Percentiles rank a stretch among this genome's conserved stretches.
phyloP scores from a whole-genome alignment of 92 coral and sea anemone genomes.

The Montipora capitata region DNA sequence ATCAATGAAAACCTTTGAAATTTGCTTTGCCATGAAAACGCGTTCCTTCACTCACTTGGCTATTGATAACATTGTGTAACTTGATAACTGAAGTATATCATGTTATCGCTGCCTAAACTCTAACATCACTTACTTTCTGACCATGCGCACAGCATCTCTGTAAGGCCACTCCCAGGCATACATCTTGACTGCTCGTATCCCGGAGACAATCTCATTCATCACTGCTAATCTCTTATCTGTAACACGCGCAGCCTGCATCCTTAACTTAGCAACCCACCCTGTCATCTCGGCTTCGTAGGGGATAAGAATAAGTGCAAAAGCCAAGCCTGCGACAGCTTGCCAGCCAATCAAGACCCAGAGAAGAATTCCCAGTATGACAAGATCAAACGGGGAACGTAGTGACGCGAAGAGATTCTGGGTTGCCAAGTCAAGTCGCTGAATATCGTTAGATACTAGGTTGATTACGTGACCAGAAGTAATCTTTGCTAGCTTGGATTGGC shows the following conservation, averaged over 20 bases:
- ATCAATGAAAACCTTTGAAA: too few species aligned
- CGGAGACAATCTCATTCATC: constrained; percentile 92
- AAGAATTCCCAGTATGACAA: constrained; percentile 83
- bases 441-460: constrained; percentile 94
- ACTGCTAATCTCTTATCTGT: constrained; percentile 92
- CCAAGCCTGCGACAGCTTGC: constrained; percentile 95
- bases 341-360: constrained; percentile 93
- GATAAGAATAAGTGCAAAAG: constrained; percentile 92
- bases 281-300: constrained; percentile 99
- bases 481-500: constrained; percentile 92
- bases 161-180: constrained; percentile 98
- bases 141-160: constrained; percentile 83
- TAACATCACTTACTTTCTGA: constrained; percentile 75
- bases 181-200: constrained; percentile 96
- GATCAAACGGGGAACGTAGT: constrained; percentile 92
- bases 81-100: too few species aligned
- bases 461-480: constrained; percentile 95
- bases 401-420: constrained; percentile 95
- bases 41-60: too few species aligned
- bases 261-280: constrained; percentile 95
- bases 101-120: too few species aligned
- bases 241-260: constrained; percentile 93
- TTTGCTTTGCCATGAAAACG: too few species aligned
- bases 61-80: too few species aligned
- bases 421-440: constrained; percentile 92